Evolutionary conservation across 1,140 invertebrate species (phyloP).

Genomic region (Drosophila grimshawi): DNA sequence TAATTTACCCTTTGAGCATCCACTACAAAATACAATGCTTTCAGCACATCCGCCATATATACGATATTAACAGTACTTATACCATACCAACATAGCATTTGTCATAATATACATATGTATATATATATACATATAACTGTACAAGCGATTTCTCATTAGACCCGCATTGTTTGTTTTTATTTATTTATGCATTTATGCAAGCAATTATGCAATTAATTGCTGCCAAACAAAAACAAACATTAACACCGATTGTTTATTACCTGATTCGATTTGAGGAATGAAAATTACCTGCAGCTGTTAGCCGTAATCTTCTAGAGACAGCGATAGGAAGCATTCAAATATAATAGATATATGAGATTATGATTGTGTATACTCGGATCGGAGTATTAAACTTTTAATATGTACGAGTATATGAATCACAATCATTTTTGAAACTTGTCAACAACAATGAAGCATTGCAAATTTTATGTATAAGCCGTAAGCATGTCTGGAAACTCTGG

Average conservation of each 20-base stretch:
- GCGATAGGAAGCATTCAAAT: slow-evolving; percentile 51
- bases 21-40: slow-evolving; percentile 15
- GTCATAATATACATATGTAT: not conserved
- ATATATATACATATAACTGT: slow-evolving; percentile 14
- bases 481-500: slow-evolving; percentile 24
- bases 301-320: slow-evolving; percentile 40
- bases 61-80: not conserved
- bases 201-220: slow-evolving; percentile 79
- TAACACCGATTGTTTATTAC: slow-evolving; percentile 48
- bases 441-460: slow-evolving; percentile 42
- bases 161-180: slow-evolving; percentile 36
- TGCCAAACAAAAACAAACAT: slow-evolving; percentile 65
- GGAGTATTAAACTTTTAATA: not conserved
- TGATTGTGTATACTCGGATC: not conserved
- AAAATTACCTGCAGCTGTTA: slow-evolving; percentile 70
- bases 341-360: not conserved
- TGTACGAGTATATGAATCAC: not conserved
- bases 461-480: slow-evolving; percentile 46
- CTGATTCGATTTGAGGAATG: slow-evolving; percentile 52
- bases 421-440: slow-evolving; percentile 11
- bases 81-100: not conserved
- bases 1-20: too few relatives aligned
- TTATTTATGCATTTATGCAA: slow-evolving; percentile 75
- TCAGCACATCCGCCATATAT: too few relatives aligned
- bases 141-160: slow-evolving; percentile 37